These are phyloP conservation scores for Aleadryas rufinucha DNA, from an alignment of 2,113 vertebrate genomes.

Conservation along the genomic window DNA sequence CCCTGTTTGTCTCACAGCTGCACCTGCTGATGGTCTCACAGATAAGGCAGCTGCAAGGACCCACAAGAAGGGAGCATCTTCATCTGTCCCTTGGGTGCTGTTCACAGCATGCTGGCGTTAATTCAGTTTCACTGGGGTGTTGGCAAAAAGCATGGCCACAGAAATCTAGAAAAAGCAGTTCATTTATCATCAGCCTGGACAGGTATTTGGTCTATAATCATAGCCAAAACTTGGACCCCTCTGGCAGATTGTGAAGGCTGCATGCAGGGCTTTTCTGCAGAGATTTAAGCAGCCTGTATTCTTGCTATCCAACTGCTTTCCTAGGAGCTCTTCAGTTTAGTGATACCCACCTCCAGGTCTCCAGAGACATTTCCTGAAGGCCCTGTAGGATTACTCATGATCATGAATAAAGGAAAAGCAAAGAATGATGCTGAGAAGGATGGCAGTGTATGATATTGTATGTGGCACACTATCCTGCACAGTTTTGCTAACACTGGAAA, in stretches of 20 bases:
- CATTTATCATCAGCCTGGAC: neutral
- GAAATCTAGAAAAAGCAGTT: neutral
- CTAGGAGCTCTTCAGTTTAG: neutral
- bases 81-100: neutral
- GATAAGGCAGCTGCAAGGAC: neutral
- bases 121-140: neutral
- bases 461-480: neutral
- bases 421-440: neutral
- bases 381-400: neutral
- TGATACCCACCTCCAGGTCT: neutral
- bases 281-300: neutral
- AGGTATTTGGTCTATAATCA: neutral
- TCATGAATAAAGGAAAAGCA: neutral
- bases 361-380: neutral
- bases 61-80: neutral
- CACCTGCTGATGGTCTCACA: neutral
- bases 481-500: neutral
- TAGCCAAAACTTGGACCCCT: neutral
- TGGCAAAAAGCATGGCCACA: neutral
- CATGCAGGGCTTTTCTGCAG: neutral
- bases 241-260: neutral
- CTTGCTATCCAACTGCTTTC: neutral
- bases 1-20: neutral
- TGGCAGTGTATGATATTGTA: neutral
- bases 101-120: neutral